Evolutionary conservation across 1,140 invertebrate genomes (phyloP).

Genomic region (Lepeophtheirus salmonis): DNA sequence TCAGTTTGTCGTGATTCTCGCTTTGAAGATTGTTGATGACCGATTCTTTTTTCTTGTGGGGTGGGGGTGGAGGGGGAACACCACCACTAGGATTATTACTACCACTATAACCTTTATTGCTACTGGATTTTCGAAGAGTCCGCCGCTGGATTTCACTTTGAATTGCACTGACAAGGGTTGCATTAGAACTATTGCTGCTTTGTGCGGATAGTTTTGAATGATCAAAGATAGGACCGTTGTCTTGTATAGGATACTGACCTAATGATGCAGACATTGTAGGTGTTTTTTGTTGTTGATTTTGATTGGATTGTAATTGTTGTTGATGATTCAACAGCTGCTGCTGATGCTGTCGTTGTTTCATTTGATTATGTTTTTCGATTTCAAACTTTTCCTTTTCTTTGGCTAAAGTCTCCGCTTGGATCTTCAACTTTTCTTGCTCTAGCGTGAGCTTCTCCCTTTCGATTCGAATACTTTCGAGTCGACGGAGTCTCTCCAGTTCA

Average conservation of each 20-base stretch:
- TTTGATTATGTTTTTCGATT: constrained; percentile 19
- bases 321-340: constrained; percentile 1
- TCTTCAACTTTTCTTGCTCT: constrained; percentile 21
- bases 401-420: constrained; percentile 21
- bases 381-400: constrained; percentile 24
- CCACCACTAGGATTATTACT: constrained; percentile 9
- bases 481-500: background rate
- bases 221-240: too few species aligned
- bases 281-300: background rate
- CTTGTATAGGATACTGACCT: too few species aligned
- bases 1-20: constrained; percentile 34
- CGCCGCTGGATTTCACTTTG: constrained; percentile 18
- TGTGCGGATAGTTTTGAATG: background rate
- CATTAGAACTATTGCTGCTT: constrained; percentile 1
- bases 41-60: constrained; percentile 21
- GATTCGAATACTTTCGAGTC: constrained; percentile 5
- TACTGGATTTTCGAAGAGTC: background rate
- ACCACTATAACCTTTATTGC: background rate
- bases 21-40: constrained; percentile 21
- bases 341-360: background rate
- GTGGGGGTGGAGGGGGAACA: constrained; percentile 15
- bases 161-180: constrained; percentile 19
- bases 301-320: constrained; percentile 16
- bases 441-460: constrained; percentile 20
- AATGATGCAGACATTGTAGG: background rate